Evolutionary conservation across 2,113 vertebrate species (phyloP).

Genomic region (Garra rufa): DNA sequence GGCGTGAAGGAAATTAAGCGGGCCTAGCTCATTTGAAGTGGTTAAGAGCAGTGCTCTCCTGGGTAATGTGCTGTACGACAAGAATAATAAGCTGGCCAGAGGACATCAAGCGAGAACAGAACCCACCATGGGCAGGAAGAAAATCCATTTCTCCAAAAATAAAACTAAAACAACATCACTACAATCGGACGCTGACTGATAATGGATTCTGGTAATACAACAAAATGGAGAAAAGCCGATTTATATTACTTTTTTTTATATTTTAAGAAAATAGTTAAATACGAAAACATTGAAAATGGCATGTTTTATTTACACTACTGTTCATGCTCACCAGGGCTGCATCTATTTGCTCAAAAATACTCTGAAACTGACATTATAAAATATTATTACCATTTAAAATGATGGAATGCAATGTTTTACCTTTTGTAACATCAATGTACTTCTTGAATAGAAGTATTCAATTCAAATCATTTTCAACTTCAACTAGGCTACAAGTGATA

Average conservation of each 20-base stretch:
- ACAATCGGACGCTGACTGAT: not conserved
- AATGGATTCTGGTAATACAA: not conserved
- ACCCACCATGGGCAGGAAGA: not conserved
- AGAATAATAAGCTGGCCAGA: slow-evolving; percentile 31
- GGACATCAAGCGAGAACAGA: slow-evolving; percentile 9
- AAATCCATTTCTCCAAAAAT: slow-evolving; percentile 18
- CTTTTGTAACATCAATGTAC: not conserved
- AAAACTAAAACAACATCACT: not conserved
- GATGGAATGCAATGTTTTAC: not conserved
- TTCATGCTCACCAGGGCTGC: not conserved
- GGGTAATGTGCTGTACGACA: slow-evolving; percentile 42
- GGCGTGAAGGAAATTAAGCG: slow-evolving; percentile 31
- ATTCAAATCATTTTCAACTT: not conserved
- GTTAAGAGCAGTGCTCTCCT: slow-evolving; percentile 31
- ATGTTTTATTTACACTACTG: not conserved
- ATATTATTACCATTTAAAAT: not conserved
- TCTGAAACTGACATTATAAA: not conserved
- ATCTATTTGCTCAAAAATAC: not conserved
- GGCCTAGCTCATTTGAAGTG: slow-evolving; percentile 34
- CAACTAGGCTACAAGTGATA: not conserved
- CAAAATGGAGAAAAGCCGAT: not conserved
- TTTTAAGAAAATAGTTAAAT: not conserved
- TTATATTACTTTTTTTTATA: not conserved
- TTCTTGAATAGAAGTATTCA: no score
- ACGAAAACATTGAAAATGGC: not conserved